Evolutionary conservation across 2,888 invertebrate genomes (phyloP).

Genomic region (Ametastegia equiseti): DNA sequence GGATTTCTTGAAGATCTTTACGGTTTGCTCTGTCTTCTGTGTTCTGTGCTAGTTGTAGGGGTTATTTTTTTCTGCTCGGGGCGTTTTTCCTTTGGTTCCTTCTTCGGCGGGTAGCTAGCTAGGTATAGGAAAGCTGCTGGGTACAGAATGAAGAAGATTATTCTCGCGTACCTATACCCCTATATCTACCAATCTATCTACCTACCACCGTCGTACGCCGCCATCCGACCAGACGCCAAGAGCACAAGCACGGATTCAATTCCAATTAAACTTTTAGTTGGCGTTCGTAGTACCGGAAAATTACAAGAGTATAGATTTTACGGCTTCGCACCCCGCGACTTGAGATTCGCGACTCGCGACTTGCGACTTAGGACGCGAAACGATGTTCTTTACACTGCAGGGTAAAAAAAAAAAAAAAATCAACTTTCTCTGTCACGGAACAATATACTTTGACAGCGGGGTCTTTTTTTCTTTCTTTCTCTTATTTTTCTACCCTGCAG

Average conservation of each 20-base stretch:
- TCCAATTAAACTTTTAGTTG: conserved; percentile 48
- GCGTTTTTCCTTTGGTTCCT: not conserved
- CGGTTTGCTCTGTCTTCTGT: too few species aligned
- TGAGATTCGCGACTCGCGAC: not conserved
- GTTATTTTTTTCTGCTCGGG: not conserved
- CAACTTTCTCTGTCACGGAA: conserved; percentile 5
- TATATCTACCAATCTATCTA: too few species aligned
- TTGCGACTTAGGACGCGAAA: not conserved
- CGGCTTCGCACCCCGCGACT: conserved; percentile 35
- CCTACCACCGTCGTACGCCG: not conserved
- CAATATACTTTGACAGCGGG: not conserved
- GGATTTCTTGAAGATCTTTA: conserved; percentile 3
- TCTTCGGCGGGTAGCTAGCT: not conserved
- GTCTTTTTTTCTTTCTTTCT: too few species aligned
- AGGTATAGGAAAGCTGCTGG: too few species aligned
- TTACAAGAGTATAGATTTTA: conserved; percentile 48
- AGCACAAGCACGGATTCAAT: conserved; percentile 46
- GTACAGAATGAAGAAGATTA: too few species aligned
- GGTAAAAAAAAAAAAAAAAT: not conserved
- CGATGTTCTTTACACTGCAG: conserved; percentile 3
- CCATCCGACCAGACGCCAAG: conserved; percentile 30
- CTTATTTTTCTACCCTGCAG: not conserved
- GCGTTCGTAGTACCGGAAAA: conserved; percentile 45
- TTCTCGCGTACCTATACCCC: conserved; percentile 30
- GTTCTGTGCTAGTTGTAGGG: not conserved